Evolutionary conservation across 2,113 vertebrate genomes (phyloP).

Genomic region (Dunckerocampus dactyliophorus): DNA sequence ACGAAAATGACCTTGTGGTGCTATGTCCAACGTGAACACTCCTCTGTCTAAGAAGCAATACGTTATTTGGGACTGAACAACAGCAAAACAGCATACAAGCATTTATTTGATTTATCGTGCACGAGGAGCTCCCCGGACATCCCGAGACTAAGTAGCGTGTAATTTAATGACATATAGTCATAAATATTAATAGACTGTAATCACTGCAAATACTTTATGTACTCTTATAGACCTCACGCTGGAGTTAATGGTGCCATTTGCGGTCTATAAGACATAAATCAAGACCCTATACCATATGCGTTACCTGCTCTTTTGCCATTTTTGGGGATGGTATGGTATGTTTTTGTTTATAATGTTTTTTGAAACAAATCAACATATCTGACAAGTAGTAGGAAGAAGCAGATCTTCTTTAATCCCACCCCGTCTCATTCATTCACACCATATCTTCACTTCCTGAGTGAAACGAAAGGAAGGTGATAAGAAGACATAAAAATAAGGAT

Average conservation of each 20-base stretch:
- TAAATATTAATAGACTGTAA: constrained; percentile 42
- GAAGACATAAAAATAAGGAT: no score
- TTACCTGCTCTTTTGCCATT: neutral
- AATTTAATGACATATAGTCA: constrained; percentile 46
- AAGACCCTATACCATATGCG: neutral
- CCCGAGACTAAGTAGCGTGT: constrained; percentile 30
- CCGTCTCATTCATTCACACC: no score
- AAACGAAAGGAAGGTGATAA: no score
- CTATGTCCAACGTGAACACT: neutral
- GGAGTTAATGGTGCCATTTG: constrained; percentile 2
- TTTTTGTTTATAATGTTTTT: no score
- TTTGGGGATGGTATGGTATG: neutral
- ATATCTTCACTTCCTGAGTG: no score
- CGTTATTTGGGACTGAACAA: constrained; percentile 18
- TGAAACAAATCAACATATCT: no score
- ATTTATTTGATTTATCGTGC: constrained; percentile 33
- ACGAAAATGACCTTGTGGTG: no score
- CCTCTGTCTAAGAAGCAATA: constrained; percentile 10
- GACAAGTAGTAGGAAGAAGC: no score
- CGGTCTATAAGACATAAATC: constrained; percentile 14
- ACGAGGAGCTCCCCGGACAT: constrained; percentile 22
- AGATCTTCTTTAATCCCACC: no score
- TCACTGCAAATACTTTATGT: constrained; percentile 31
- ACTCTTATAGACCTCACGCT: constrained; percentile 11
- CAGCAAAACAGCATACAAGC: constrained; percentile 27